Percentiles rank a stretch among this genome's conserved stretches.
phyloP scores from a whole-genome alignment of 2,888 invertebrate genomes.

The Stomorhina lunata region DNA sequence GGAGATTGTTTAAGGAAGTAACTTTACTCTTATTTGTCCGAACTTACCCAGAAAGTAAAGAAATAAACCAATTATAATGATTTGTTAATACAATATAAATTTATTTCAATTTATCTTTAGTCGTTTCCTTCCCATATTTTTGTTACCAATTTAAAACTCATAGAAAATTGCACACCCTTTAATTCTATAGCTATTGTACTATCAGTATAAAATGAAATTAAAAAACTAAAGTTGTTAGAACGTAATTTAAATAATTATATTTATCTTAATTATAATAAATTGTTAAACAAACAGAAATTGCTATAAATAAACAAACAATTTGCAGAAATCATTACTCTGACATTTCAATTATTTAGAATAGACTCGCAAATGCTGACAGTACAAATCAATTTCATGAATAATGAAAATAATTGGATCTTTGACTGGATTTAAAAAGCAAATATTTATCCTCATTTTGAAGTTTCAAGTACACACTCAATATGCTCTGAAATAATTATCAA shows the following conservation, averaged over 20 bases:
- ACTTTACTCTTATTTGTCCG: too few species aligned
- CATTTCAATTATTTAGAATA: neutral
- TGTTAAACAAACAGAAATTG: neutral
- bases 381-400: neutral
- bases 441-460: too few species aligned
- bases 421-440: too few species aligned
- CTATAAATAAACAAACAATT: neutral
- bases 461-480: neutral
- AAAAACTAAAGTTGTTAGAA: neutral
- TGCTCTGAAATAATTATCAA: too few species aligned
- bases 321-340: neutral
- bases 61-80: too few species aligned
- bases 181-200: too few species aligned
- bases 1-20: too few species aligned
- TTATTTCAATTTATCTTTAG: neutral
- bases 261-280: neutral
- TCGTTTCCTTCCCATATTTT: neutral
- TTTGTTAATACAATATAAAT: too few species aligned
- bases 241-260: slow-evolving; percentile 1
- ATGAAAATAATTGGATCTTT: neutral
- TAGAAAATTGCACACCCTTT: too few species aligned
- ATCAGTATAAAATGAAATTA: neutral
- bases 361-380: too few species aligned
- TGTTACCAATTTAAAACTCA: neutral
- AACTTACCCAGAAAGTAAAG: too few species aligned